Base-by-base conservation (phyloP, 64 coral and sea anemone species). In the Pocillopora verrucosa region DNA sequence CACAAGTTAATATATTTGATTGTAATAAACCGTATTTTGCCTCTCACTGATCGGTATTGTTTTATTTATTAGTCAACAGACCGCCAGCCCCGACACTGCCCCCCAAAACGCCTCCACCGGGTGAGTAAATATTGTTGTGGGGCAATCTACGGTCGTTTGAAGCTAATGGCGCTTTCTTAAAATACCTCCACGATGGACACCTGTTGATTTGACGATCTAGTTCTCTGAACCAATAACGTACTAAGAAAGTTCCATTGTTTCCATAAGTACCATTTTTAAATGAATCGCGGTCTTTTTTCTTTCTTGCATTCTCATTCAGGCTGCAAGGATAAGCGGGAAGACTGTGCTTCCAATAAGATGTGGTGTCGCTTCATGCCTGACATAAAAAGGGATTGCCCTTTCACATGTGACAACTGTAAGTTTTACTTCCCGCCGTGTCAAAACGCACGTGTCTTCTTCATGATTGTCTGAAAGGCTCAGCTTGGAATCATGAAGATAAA, bases 41-140 rank as follows among this genome's bases (percentile, higher is more conserved):
- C 9, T 76, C 25, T 11, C 13, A 59, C 1, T 79, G 20, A 15
- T 81, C 2, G 14, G 1, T 35, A 34, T 17, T 37, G 9, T 9
- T 61, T 16, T 13, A 20, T 65, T 45, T 65, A 6, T 67, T 67
- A 38, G 80, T 35, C 22, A 83, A 83, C 7, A 34, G 80, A 22
- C 80, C 80, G 19, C 80, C 67, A 70, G n/a, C 22, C 19, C 67
- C 67, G n/a, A 70, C 67, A 11, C 20, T 20, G 22, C 67, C 80
- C 19, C 80, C 80, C 64, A 61, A 65, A 38, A 83, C 80, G 12
- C 34, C 38, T 10, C 80, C 80, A 1, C 80, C 80, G 65, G 67
- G 67, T 70, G n/a, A 70, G 67, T 70, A 24, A 20, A 70, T n/a
- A 70, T 25, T n/a, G 24, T n/a, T 19, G 10, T 69, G 22, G 0